Conservation (phyloP, 2,888 invertebrate genomes). For the Apoda limacodes region DNA sequence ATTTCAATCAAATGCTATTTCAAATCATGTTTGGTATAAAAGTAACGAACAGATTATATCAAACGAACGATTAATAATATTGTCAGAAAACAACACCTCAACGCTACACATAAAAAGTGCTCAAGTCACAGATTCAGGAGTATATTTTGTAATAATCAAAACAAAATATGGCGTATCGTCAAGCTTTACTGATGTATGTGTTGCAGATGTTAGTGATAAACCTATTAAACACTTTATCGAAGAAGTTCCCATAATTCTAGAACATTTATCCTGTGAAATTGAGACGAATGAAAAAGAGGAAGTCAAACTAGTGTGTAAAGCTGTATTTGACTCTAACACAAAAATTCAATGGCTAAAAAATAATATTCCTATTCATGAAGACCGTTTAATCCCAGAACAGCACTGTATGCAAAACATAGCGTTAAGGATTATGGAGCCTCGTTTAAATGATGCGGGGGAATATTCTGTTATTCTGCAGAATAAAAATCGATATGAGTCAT, state of each 20-base stretch:
- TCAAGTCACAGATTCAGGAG: conserved; percentile 23
- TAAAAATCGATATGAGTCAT: conserved; percentile 10
- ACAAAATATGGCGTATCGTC: conserved; percentile 22
- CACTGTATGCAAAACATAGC: conserved; percentile 24
- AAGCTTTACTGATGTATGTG: conserved; percentile 23
- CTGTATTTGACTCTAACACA: conserved; percentile 18
- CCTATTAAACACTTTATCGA: conserved; percentile 9
- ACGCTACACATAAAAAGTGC: conserved; percentile 20
- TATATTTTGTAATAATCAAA: conserved; percentile 24
- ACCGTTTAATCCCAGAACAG: conserved; percentile 14
- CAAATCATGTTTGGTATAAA: conserved; percentile 24
- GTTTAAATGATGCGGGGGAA: conserved; percentile 16
- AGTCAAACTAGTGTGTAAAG: conserved; percentile 22
- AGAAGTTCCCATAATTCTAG: conserved; percentile 18
- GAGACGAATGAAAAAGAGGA: conserved; percentile 23
- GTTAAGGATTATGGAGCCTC: conserved; percentile 17
- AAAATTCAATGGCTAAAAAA: conserved; percentile 21
- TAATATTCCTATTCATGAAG: conserved; percentile 11
- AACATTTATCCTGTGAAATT: conserved; percentile 21
- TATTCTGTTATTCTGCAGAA: conserved; percentile 21
- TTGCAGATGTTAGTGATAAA: conserved; percentile 15
- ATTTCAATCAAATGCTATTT: conserved; percentile 12
- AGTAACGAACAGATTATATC: conserved; percentile 18
- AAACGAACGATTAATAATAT: conserved; percentile 18
- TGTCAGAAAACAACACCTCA: conserved; percentile 12